phyloP scores from a whole-genome alignment of 2,113 vertebrate genomes.

The Todiramphus saurophagus region DNA sequence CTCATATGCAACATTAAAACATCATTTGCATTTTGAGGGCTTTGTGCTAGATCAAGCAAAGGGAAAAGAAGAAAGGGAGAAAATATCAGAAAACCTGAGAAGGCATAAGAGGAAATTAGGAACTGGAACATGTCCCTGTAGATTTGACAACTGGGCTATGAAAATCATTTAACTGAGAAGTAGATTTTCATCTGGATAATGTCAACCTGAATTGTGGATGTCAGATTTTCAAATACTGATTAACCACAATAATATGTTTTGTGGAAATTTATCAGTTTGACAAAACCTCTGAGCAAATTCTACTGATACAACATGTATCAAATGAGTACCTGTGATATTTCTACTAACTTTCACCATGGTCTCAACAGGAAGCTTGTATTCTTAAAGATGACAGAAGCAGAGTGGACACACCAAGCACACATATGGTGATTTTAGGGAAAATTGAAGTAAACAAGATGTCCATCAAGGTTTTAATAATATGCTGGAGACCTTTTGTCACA shows the following conservation, averaged over 20 bases:
- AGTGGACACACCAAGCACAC: not conserved
- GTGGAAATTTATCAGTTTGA: not conserved
- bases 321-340: not conserved
- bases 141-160: not conserved
- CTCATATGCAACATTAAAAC: not conserved
- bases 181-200: not conserved
- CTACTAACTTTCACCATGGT: not conserved
- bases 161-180: not conserved
- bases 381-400: not conserved
- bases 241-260: not conserved
- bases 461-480: not conserved
- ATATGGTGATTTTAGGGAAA: not conserved
- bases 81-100: not conserved
- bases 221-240: not conserved
- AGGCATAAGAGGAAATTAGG: not conserved
- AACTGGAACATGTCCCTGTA: not conserved
- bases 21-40: not conserved
- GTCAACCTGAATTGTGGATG: not conserved
- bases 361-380: not conserved
- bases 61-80: not conserved
- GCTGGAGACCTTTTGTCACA: not conserved
- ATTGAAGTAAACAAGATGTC: not conserved
- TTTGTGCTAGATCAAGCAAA: not conserved
- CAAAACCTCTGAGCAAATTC: not conserved
- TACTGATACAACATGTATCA: not conserved